These are phyloP conservation scores for Aspidoscelis tigris DNA, from an alignment of 2,113 vertebrate genomes.

Conservation along the genomic window DNA sequence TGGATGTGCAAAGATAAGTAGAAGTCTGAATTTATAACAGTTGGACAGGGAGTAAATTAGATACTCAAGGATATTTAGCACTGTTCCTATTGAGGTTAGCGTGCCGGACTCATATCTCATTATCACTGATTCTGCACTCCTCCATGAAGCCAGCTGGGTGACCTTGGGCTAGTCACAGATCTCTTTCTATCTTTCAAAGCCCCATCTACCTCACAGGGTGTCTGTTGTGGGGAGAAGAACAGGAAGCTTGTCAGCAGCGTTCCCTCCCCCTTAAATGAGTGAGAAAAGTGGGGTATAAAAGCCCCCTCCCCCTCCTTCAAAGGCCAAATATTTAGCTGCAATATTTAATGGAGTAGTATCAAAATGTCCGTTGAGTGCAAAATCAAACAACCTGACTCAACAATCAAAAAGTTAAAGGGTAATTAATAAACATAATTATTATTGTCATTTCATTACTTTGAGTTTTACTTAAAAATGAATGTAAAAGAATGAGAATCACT, in stretches of 20 bases:
- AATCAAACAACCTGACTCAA: neutral
- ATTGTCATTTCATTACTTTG: neutral
- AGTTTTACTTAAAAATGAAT: neutral
- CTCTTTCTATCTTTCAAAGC: too few relatives aligned
- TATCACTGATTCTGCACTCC: too few relatives aligned
- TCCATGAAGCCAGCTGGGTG: too few relatives aligned
- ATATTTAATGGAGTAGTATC: neutral
- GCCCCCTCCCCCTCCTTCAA: too few relatives aligned
- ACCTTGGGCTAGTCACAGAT: too few relatives aligned
- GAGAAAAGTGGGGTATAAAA: too few relatives aligned
- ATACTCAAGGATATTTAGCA: neutral
- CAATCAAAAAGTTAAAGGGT: neutral
- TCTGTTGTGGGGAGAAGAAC: too few relatives aligned
- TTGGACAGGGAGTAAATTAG: neutral
- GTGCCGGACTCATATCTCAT: too few relatives aligned
- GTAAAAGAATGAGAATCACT: neutral
- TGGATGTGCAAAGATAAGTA: neutral
- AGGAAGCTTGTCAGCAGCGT: too few relatives aligned
- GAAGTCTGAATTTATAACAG: neutral
- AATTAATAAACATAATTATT: neutral
- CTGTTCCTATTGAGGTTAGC: neutral
- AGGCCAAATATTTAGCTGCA: neutral
- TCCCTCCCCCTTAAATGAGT: too few relatives aligned
- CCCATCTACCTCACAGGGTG: too few relatives aligned
- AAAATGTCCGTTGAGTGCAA: neutral